Percentiles rank a stretch among this genome's conserved stretches.
These are phyloP conservation scores for Lepus americanus DNA, from an alignment of 2,113 vertebrate species.

Conservation along the genomic window DNA sequence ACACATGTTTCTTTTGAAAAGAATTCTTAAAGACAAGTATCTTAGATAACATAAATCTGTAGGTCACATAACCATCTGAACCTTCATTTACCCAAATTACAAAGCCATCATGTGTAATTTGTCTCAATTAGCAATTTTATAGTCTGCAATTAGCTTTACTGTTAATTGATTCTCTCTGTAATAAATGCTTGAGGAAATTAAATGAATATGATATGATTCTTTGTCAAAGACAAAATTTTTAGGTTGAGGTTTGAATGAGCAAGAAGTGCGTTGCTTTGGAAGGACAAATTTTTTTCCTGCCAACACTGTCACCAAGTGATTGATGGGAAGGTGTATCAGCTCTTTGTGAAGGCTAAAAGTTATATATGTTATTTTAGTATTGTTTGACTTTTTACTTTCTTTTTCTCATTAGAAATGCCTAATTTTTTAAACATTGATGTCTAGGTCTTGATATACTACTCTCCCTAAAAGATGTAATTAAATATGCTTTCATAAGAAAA, in stretches of 20 bases:
- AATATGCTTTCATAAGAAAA: conserved; percentile 83
- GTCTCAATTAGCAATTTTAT: conserved; percentile 83
- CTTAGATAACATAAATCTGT: conserved; percentile 59
- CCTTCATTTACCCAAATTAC: conserved; percentile 80
- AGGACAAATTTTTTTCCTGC: conserved; percentile 40
- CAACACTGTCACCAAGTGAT: conserved; percentile 58
- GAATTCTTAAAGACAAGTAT: conserved; percentile 42
- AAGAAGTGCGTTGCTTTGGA: conserved; percentile 64
- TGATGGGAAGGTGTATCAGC: conserved; percentile 32
- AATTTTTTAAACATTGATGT: conserved; percentile 79
- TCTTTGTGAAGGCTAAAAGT: conserved; percentile 61
- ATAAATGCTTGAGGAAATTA: conserved; percentile 73
- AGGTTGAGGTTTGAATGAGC: conserved; percentile 10
- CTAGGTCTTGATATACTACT: conserved; percentile 72
- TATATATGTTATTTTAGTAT: conserved; percentile 53
- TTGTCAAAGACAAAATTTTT: conserved; percentile 67
- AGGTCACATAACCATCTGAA: conserved; percentile 74
- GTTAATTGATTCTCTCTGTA: conserved; percentile 82
- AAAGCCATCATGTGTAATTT: conserved; percentile 79
- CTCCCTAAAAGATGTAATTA: conserved; percentile 81
- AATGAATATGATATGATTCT: conserved; percentile 70
- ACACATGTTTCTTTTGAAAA: neutral
- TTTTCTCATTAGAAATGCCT: conserved; percentile 71
- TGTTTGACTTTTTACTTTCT: conserved; percentile 62
- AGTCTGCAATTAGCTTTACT: conserved; percentile 82